Base-by-base conservation (phyloP, 2,888 invertebrate species). In the Chalcis sispes region DNA sequence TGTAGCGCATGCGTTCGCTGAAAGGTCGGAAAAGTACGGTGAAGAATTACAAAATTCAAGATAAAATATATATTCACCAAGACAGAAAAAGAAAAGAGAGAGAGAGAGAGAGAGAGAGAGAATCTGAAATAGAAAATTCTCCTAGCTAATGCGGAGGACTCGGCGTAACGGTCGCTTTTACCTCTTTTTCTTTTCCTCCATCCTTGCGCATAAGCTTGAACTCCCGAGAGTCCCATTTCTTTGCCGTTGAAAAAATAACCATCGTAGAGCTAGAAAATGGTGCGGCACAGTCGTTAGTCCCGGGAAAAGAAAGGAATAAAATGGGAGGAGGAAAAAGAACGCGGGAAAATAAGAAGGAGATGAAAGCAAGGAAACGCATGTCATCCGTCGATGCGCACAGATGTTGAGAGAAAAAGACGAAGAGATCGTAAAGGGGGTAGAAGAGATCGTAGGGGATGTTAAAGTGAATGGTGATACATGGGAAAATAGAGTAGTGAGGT, bases 51-150 rank as follows among this genome's bases (percentile, higher is more conserved):
- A 10, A 15, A 82, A 72, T 84, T 82, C 80, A 82, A 83, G 83
- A 83, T 83, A 81, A 85, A 85, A 85, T 83, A 81, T 81, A 83
- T 82, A 81, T n/a, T n/a, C n/a, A n/a, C n/a, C n/a, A n/a, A n/a
- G n/a, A n/a, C n/a, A n/a, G n/a, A n/a, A n/a, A n/a, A n/a, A n/a
- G n/a, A n/a, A n/a, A n/a, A n/a, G n/a, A n/a, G n/a, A n/a, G n/a
- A n/a, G n/a, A n/a, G n/a, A n/a, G n/a, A n/a, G n/a, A n/a, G n/a
- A n/a, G n/a, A n/a, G n/a, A 80, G 4, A 20, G 46, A 36, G 82
- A 84, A 84, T 84, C 81, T 83, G 81, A 82, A 84, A 83, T 85
- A 83, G 83, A 83, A 85, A 85, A 84, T 85, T 85, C 83, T 36
- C 81, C 82, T 77, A 77, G 80, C 81, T 84, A 82, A 85, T 84